phyloP scores from a whole-genome alignment of 2,797 vertebrate species.

The Sebastiscus albofasciatus region DNA sequence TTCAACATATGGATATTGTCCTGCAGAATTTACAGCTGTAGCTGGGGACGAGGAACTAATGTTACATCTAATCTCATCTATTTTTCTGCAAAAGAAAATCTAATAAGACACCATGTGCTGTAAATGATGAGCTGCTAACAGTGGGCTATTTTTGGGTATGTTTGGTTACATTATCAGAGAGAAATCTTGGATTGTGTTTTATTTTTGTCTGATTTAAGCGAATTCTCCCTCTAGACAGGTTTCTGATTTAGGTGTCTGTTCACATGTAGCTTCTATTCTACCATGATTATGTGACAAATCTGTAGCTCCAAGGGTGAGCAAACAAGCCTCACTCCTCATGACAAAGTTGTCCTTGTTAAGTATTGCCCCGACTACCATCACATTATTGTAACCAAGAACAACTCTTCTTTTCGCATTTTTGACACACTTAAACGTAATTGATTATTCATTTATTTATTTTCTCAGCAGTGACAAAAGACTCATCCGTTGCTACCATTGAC shows the following conservation, averaged over 20 bases:
- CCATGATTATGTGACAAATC: conserved; percentile 1
- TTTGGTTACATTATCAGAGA: no score
- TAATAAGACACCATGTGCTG: no score
- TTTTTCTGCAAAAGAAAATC: no score
- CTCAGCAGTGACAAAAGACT: not conserved
- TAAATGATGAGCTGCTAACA: no score
- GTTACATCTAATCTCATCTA: no score
- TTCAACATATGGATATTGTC: no score
- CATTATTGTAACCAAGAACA: not conserved
- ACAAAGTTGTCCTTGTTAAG: conserved; percentile 19
- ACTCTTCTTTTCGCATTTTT: not conserved
- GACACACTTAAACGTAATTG: not conserved
- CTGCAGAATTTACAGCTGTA: no score
- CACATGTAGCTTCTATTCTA: not conserved
- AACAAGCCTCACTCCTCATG: conserved; percentile 2
- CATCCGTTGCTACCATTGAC: not conserved
- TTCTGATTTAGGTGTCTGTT: conserved; percentile 35
- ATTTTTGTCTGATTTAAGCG: not conserved
- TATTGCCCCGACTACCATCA: not conserved
- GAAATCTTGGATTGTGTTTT: no score
- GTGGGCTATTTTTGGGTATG: no score
- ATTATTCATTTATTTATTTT: not conserved
- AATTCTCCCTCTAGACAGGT: conserved; percentile 3
- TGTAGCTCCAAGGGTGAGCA: not conserved
- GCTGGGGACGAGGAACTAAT: no score